Base-by-base conservation (phyloP, 1,140 invertebrate genomes). In the Neomicropteryx cornuta region DNA sequence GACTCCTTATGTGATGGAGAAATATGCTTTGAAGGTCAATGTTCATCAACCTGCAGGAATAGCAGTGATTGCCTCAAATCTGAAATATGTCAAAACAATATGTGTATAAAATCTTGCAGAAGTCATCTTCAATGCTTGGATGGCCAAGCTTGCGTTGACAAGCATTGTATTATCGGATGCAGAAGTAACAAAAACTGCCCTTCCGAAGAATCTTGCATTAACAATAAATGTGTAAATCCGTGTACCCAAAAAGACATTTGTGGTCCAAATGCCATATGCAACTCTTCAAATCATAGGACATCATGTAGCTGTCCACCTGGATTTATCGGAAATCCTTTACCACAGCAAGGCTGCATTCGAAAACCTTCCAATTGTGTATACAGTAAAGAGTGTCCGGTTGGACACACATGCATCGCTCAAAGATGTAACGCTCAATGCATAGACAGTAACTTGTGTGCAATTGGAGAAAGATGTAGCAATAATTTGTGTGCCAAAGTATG, bases 261-360 rank as follows among this genome's bases (percentile, higher is more conserved):
- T 58, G 88, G 88, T 10, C 77, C 83, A 2, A 93, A 93, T 60
- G 83, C 87, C 4, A 66, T 83, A 18, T 92, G 87, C 53, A 75
- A 69, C 30, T 81, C 80, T 48, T 52, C 72, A 13, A 72, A 85
- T 49, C 84, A 87, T 49, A 68, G 65, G 13, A 78, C 77, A 2
- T 64, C 71, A 17, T 93, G 89, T 55, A 71, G 72, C 32, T 93
- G 89, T 53, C 86, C 87, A 1, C 54, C 73, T 20, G 84, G 85
- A 21, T 92, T 92, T 53, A 77, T 84, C 55, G 86, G 83, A 4
- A 86, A 83, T 48, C 87, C 87, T n/a, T 83, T 79, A n/a, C 77
- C 89, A 3, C 73, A 89, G 53, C 81, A 92, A 62, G 87, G 87
- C 2, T 94, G 89, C 52, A 77, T 89, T 8, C 63, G 89, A 47